Percentiles rank a stretch among this genome's conserved stretches.
Evolutionary conservation across 2,113 vertebrate genomes (phyloP).

Genomic region (Cottus gobio): DNA sequence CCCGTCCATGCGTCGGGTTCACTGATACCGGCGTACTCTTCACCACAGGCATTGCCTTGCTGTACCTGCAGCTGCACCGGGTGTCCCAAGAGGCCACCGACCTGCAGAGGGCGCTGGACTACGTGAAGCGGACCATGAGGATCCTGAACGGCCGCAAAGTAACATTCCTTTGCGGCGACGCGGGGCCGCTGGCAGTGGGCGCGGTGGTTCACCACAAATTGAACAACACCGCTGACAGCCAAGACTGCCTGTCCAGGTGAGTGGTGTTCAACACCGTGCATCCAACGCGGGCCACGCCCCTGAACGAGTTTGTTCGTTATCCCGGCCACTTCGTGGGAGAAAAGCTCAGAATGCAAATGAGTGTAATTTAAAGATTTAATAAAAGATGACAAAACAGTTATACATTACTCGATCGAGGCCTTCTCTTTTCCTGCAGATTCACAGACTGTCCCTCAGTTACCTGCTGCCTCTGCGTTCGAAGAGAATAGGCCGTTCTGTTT

Average conservation of each 20-base stretch:
- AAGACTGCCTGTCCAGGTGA: constrained; percentile 92
- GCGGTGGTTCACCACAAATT: constrained; percentile 93
- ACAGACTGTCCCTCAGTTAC: too few species aligned
- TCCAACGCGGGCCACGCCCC: not conserved
- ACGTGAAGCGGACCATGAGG: constrained; percentile 92
- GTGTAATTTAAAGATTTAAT: too few species aligned
- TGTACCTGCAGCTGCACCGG: constrained; percentile 92
- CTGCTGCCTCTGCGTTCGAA: too few species aligned
- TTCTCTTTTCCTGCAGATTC: too few species aligned
- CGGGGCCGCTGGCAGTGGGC: constrained; percentile 92
- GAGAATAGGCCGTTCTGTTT: too few species aligned
- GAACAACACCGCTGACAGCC: constrained; percentile 86
- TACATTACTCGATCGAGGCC: too few species aligned
- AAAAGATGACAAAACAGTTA: too few species aligned
- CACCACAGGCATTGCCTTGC: constrained; percentile 89
- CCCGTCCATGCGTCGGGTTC: not conserved
- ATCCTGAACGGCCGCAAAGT: constrained; percentile 92
- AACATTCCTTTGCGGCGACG: constrained; percentile 96
- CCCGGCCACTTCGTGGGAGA: too few species aligned
- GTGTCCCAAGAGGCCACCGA: constrained; percentile 85
- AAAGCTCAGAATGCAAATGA: too few species aligned
- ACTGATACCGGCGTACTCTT: not conserved
- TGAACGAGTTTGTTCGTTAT: too few species aligned
- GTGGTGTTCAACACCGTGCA: not conserved
- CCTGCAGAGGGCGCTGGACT: constrained; percentile 92